Percentiles rank a stretch among this genome's conserved stretches.
Conservation (phyloP, 2,888 invertebrate genomes). For the Noctua fimbriata region DNA sequence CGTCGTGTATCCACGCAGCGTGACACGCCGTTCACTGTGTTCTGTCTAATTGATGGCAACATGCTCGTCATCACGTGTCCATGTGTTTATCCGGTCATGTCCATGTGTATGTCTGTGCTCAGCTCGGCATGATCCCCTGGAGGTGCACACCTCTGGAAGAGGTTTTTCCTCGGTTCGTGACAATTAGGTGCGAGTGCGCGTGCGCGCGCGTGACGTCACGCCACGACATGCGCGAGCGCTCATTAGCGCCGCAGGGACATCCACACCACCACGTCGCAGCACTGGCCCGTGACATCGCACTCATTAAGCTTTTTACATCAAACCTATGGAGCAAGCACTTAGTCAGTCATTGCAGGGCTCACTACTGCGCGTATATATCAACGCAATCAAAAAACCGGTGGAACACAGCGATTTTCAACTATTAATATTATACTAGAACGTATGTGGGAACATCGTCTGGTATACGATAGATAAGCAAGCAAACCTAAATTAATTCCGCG, state of each 20-base stretch:
- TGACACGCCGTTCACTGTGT: background rate
- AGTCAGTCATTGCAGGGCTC: background rate
- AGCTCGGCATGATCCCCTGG: background rate
- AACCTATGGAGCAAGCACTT: background rate
- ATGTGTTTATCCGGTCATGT: background rate
- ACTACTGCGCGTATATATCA: background rate
- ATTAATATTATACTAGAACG: background rate
- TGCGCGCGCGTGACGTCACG: conserved; percentile 52
- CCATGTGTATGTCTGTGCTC: background rate
- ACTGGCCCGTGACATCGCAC: conserved; percentile 15
- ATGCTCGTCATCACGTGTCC: background rate
- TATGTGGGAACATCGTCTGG: background rate
- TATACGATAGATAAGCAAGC: background rate
- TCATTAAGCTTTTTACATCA: conserved; percentile 33
- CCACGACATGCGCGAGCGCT: conserved; percentile 53
- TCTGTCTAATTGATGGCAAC: background rate
- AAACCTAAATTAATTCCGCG: background rate
- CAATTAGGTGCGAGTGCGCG: conserved; percentile 66
- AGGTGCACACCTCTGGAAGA: conserved; percentile 19
- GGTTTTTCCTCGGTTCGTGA: conserved; percentile 64
- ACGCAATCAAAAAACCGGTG: background rate
- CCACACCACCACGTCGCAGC: background rate
- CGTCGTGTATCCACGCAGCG: background rate
- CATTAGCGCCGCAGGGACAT: conserved; percentile 52
- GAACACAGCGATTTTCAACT: background rate